Evolutionary conservation across 2,797 vertebrate species (phyloP).

Genomic region (Rhinoraja longicauda): DNA sequence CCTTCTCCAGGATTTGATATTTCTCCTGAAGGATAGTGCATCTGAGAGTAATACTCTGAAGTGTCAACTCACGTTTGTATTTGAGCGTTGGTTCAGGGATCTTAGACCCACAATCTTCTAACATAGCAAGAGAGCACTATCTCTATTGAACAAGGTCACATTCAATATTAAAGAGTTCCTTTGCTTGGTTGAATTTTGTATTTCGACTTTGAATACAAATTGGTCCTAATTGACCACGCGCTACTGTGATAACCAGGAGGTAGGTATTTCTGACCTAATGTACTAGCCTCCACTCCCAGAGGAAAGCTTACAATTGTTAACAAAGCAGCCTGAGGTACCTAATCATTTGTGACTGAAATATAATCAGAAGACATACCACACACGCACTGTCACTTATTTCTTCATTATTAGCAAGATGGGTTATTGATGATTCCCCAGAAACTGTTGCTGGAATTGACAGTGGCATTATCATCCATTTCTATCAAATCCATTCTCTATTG

Average conservation of each 20-base stretch:
- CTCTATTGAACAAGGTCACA: too few relatives aligned
- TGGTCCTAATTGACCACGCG: not conserved
- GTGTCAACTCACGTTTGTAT: not conserved
- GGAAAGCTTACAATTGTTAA: not conserved
- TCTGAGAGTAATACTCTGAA: not conserved
- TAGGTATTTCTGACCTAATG: too few relatives aligned
- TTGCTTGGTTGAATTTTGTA: not conserved
- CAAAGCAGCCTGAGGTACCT: not conserved
- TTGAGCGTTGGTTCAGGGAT: not conserved
- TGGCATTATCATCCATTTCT: too few relatives aligned
- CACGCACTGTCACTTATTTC: too few relatives aligned
- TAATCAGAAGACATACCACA: too few relatives aligned
- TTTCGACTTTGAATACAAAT: not conserved
- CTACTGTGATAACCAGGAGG: not conserved
- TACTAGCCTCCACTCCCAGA: too few relatives aligned
- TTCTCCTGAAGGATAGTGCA: not conserved
- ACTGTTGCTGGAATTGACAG: too few relatives aligned
- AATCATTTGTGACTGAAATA: too few relatives aligned
- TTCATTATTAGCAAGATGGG: too few relatives aligned
- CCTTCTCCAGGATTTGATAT: not conserved
- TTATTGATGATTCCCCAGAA: too few relatives aligned
- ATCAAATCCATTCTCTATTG: too few relatives aligned
- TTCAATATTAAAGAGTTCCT: not conserved
- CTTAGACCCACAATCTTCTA: not conserved
- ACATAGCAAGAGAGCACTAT: not conserved